A percentile compares a stretch with the other conserved stretches of the same genome.
phyloP scores from a whole-genome alignment of 92 coral and sea anemone genomes.

The Actinernus sp. region DNA sequence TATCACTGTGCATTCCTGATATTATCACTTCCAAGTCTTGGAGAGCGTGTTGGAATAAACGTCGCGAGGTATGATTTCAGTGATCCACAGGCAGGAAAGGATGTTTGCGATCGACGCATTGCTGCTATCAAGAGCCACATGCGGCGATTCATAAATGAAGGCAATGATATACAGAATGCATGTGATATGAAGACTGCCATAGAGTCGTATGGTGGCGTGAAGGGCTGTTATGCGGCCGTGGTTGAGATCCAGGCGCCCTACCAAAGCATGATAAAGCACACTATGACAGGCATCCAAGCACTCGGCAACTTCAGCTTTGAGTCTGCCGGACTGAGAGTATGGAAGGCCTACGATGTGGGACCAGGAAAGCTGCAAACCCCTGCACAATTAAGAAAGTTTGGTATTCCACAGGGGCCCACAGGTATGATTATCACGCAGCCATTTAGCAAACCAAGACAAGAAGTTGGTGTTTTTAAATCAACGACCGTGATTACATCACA shows the following conservation, averaged over 20 bases:
- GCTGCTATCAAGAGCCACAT: slow-evolving; percentile 18
- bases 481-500: background rate
- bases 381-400: slow-evolving; percentile 4
- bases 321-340: slow-evolving; percentile 13
- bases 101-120: slow-evolving; percentile 8
- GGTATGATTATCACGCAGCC: background rate
- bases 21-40: slow-evolving; percentile 34
- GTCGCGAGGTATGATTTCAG: slow-evolving; percentile 13
- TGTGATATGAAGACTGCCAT: slow-evolving; percentile 58
- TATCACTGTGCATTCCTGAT: slow-evolving; percentile 56
- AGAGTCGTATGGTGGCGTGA: slow-evolving; percentile 35
- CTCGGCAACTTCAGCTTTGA: slow-evolving; percentile 22
- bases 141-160: slow-evolving; percentile 10
- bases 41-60: slow-evolving; percentile 21
- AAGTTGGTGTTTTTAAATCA: slow-evolving; percentile 5
- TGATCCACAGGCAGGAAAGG: slow-evolving; percentile 12
- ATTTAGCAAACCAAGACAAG: slow-evolving; percentile 1
- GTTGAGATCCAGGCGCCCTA: background rate
- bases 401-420: slow-evolving; percentile 24
- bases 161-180: background rate
- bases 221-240: slow-evolving; percentile 27
- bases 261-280: slow-evolving; percentile 18
- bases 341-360: slow-evolving; percentile 21
- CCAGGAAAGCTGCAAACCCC: slow-evolving; percentile 15
- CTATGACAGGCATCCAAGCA: slow-evolving; percentile 16